phyloP scores from a whole-genome alignment of 2,797 vertebrate genomes.

The Gallinago solitaria region DNA sequence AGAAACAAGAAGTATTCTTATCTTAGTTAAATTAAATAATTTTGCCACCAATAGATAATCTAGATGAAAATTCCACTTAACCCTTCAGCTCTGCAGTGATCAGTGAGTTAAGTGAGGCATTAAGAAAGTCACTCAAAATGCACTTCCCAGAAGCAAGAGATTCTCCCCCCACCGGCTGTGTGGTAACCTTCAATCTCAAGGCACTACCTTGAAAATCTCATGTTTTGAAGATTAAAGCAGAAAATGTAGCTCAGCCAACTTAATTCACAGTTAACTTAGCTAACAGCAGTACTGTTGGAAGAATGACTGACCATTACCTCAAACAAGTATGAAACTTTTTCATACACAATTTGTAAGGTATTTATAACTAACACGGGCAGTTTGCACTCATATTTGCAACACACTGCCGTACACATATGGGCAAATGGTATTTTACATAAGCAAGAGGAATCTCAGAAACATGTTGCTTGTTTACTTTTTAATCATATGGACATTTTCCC shows the following conservation, averaged over 20 bases:
- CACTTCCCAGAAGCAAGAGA: background rate
- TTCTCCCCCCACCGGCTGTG: too few species aligned
- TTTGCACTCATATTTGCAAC: background rate
- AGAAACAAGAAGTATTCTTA: background rate
- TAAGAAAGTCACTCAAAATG: background rate
- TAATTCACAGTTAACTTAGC: background rate
- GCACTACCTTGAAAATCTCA: background rate
- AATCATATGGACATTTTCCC: background rate
- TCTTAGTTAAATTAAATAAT: background rate
- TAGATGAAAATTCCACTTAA: background rate
- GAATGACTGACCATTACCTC: background rate
- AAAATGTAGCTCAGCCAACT: background rate
- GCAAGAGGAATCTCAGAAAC: background rate
- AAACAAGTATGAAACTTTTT: background rate
- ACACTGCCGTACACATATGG: background rate
- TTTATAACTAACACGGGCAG: background rate
- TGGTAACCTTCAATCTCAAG: background rate
- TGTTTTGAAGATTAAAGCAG: background rate
- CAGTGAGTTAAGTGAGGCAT: background rate
- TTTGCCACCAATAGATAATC: background rate
- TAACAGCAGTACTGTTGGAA: background rate
- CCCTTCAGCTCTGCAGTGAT: background rate
- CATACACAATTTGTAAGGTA: background rate
- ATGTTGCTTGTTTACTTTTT: background rate
- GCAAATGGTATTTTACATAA: background rate